Conservation (phyloP, 2,797 vertebrate species). For the Limosa lapponica region DNA sequence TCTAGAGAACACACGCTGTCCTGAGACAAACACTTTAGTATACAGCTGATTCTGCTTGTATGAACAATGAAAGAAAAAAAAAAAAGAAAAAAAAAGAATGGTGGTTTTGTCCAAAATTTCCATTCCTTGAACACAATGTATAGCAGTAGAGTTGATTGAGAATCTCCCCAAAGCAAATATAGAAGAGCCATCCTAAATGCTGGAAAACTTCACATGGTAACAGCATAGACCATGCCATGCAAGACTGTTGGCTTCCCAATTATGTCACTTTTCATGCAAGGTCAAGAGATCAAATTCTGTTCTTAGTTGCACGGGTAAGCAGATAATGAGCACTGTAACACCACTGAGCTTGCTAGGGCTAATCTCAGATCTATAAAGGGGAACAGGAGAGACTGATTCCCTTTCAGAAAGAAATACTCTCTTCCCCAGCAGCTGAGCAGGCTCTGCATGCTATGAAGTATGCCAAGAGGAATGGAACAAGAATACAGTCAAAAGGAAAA, state of each 20-base stretch:
- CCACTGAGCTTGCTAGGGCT: background rate
- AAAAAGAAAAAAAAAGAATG: background rate
- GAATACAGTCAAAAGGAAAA: constrained; percentile 5
- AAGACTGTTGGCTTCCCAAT: background rate
- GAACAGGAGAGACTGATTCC: background rate
- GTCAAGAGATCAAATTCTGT: background rate
- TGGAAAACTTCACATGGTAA: background rate
- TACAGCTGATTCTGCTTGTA: background rate
- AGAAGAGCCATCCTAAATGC: background rate
- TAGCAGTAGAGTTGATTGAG: background rate
- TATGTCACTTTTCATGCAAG: background rate
- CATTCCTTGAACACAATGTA: background rate
- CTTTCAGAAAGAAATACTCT: background rate
- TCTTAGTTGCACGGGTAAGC: background rate
- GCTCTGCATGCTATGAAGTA: background rate
- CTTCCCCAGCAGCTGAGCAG: background rate
- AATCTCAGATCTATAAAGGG: background rate
- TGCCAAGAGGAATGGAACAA: background rate
- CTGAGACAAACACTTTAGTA: background rate
- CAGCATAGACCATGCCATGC: background rate
- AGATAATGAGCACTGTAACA: background rate
- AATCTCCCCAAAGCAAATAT: background rate
- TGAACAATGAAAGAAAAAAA: background rate
- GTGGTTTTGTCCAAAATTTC: background rate
- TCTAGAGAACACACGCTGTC: background rate